A percentile compares a stretch with the other conserved stretches of the same genome.
Evolutionary conservation across 2,113 vertebrate genomes (phyloP).

Genomic region (Hydropotes inermis): DNA sequence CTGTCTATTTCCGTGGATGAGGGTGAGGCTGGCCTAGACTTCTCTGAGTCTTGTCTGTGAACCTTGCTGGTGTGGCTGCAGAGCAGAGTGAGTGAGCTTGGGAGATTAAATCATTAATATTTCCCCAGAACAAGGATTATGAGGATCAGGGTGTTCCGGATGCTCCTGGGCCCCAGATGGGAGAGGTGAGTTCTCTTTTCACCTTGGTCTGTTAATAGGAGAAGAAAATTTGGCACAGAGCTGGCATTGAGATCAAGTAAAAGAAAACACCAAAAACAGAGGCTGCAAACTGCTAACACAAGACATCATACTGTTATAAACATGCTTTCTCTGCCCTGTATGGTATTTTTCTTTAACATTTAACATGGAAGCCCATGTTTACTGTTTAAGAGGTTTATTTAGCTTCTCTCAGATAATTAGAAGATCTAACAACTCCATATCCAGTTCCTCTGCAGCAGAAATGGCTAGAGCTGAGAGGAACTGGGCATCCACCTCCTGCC

Average conservation of each 20-base stretch:
- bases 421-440: neutral
- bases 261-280: neutral
- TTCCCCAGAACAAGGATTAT: constrained; percentile 49
- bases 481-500: no score
- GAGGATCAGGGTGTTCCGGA: constrained; percentile 51
- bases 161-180: neutral
- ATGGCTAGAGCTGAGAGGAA: neutral
- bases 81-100: neutral
- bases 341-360: neutral
- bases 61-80: neutral
- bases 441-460: neutral
- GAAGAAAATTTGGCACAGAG: neutral
- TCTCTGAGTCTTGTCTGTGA: neutral
- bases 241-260: neutral
- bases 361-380: neutral
- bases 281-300: neutral
- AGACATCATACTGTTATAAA: neutral
- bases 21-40: neutral
- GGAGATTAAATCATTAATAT: constrained; percentile 69
- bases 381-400: neutral
- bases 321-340: neutral
- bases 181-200: neutral
- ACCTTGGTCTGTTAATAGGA: neutral
- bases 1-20: neutral
- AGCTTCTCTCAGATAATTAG: neutral